Conservation (phyloP, 2,797 vertebrate genomes). For the Cynodonichthys magdalenae region DNA sequence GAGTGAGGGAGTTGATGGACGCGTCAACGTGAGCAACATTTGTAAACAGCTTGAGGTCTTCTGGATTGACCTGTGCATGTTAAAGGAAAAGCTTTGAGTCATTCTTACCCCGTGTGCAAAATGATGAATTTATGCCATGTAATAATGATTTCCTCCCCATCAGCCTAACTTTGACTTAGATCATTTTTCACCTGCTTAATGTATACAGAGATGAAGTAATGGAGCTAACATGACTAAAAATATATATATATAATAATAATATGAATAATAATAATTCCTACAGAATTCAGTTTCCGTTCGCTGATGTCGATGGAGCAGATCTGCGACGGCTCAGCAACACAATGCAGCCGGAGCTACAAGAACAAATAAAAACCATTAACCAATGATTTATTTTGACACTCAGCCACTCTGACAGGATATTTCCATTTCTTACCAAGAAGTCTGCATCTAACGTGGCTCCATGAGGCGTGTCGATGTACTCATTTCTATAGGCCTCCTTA, state of each 20-base stretch:
- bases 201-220: no score
- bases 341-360: slow-evolving; percentile 69
- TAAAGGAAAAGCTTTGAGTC: neutral
- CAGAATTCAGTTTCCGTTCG: slow-evolving; percentile 66
- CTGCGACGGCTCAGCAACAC: slow-evolving; percentile 74
- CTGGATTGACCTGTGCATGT: slow-evolving; percentile 64
- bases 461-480: neutral
- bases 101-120: neutral
- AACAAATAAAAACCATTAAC: neutral
- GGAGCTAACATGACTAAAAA: no score
- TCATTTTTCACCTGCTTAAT: no score
- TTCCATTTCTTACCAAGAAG: slow-evolving; percentile 65
- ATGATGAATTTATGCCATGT: no score
- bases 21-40: slow-evolving; percentile 75
- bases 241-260: no score
- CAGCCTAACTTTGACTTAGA: no score
- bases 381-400: neutral
- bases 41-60: slow-evolving; percentile 72
- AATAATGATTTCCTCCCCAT: no score
- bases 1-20: slow-evolving; percentile 72
- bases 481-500: slow-evolving; percentile 14
- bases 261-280: slow-evolving; percentile 24
- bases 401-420: neutral
- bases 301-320: slow-evolving; percentile 74
- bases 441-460: slow-evolving; percentile 59